Evolutionary conservation across 2,797 vertebrate species (phyloP), one percentile per base, ranked within the genome.

Genomic region (Chelonia mydas): DNA sequence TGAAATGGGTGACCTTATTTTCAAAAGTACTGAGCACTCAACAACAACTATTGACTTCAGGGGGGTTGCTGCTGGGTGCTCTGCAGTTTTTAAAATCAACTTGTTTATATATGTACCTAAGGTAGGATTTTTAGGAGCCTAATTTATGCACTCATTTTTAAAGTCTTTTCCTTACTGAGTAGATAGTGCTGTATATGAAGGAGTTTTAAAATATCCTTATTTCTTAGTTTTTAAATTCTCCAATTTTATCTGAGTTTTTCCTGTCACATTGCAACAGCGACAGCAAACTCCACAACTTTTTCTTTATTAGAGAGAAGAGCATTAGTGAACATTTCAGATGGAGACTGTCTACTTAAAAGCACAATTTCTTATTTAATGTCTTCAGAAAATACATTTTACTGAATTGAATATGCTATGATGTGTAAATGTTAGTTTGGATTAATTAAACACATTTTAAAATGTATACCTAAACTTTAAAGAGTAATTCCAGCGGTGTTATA

Each of bases 331-430:
- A 77, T 57, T 84, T 72, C 11, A 72, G 19, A 61, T 3, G 72
- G 13, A 83, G 5, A 85, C 41, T 54, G 28, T 11, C 51, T 91
- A 47, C 89, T 50, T 86, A 84, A 94, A 96, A 94, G 47, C 49
- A 7, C 85, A 68, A 4, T 57, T 37, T 88, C 7, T 6, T 19
- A 57, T 72, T 72, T 72, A 72, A 19, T 23, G 21, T 65, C 33
- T 21, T 95, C 50, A 90, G 92, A 80, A n/a, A 21, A 79, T 96
- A 59, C 2, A 5, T 80, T 92, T 80, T 89, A 51, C 55, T 90
- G 28, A 28, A 55, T 37, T 55, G 53, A 45, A 28, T 41, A 45
- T 57, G 25, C 41, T 81, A n/a, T 72, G 8, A 72, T 72, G 10
- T 28, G n/a, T 86, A 12, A 85, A 28, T 17, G 5, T 0, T 1